Conservation (phyloP, 2,888 invertebrate species). For the Pseudococcus jackbeardsleyi region DNA sequence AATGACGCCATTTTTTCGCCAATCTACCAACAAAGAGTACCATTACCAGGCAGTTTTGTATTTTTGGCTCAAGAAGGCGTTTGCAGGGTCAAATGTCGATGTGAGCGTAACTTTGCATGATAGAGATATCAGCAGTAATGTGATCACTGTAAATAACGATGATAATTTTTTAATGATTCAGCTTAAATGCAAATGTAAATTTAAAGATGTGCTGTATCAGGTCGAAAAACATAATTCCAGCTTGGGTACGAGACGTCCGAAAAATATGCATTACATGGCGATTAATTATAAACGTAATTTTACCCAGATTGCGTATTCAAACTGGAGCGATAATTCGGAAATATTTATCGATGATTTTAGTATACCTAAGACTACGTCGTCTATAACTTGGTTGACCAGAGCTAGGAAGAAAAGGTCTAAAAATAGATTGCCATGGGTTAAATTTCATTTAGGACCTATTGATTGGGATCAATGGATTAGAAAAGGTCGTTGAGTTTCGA, state of each 20-base stretch:
- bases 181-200: background rate
- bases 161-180: background rate
- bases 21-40: background rate
- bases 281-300: constrained; percentile 39
- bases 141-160: background rate
- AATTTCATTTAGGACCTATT: background rate
- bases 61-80: background rate
- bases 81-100: background rate
- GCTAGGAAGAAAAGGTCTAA: background rate
- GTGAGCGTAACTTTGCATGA: background rate
- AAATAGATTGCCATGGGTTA: background rate
- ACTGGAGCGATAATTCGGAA: background rate
- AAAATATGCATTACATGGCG: background rate
- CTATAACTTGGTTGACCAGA: background rate
- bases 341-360: background rate
- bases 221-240: background rate
- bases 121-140: background rate
- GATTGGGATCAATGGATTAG: background rate
- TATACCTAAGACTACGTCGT: background rate
- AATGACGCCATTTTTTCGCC: background rate
- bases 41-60: background rate
- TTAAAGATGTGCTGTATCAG: background rate
- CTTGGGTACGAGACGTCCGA: background rate
- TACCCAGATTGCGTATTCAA: constrained; percentile 9
- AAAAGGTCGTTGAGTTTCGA: no score